phyloP scores from a whole-genome alignment of 2,888 invertebrate species.

The Pterostichus niger region DNA sequence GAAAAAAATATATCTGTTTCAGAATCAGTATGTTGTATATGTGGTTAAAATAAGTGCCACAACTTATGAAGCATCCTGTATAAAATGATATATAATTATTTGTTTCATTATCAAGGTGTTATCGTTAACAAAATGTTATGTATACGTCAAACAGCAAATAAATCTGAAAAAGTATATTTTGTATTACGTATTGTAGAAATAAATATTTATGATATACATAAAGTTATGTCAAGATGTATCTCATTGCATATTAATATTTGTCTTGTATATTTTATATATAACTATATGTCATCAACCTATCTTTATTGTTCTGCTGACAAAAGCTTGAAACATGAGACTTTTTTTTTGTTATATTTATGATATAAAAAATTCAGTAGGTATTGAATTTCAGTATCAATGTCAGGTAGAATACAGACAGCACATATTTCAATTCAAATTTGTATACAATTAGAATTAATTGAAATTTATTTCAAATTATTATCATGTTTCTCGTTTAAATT shows the following conservation, averaged over 20 bases:
- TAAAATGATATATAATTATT: no score
- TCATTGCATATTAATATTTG: constrained; percentile 16
- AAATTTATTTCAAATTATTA: constrained; percentile 16
- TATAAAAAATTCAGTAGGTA: neutral
- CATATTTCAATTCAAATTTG: constrained; percentile 11
- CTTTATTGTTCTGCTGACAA: constrained; percentile 15
- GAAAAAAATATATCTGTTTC: no score
- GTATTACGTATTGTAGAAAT: no score
- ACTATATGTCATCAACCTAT: neutral
- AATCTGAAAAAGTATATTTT: no score
- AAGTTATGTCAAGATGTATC: constrained; percentile 2
- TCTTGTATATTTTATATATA: neutral
- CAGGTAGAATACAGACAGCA: neutral
- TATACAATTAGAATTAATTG: constrained; percentile 13
- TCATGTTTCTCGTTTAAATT: constrained; percentile 11
- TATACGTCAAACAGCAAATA: no score
- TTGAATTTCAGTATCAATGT: constrained; percentile 18
- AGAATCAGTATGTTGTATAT: no score
- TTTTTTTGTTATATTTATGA: neutral
- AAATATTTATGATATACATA: neutral
- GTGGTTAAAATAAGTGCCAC: no score
- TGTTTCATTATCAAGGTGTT: no score
- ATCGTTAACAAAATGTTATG: no score
- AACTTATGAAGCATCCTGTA: no score
- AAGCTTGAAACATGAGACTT: neutral